Evolutionary conservation across 2,113 vertebrate species (phyloP).

Genomic region (Puma concolor): DNA sequence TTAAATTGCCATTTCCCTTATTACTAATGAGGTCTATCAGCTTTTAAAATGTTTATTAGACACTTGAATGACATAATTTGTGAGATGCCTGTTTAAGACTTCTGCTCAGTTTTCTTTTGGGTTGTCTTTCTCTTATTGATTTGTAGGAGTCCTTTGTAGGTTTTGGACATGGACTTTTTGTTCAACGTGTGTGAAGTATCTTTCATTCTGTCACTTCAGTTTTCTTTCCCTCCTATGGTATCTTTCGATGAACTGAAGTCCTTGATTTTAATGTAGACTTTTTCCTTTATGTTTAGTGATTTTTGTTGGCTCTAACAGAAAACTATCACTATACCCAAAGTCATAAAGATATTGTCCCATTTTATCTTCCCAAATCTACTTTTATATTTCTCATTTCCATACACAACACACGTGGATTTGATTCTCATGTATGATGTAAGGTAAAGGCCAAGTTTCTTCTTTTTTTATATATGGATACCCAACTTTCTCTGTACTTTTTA

Average conservation of each 20-base stretch:
- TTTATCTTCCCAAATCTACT: background rate
- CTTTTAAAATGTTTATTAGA: background rate
- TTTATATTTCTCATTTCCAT: background rate
- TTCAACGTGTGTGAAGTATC: background rate
- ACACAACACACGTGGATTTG: background rate
- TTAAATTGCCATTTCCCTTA: background rate
- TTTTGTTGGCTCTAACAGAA: background rate
- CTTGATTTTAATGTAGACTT: background rate
- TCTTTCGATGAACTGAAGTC: background rate
- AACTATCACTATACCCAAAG: background rate
- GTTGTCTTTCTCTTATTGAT: background rate
- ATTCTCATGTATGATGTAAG: background rate
- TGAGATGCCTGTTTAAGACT: background rate
- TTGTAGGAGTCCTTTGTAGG: background rate
- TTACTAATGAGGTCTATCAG: background rate
- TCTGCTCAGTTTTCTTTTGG: background rate
- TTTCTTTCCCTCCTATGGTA: background rate
- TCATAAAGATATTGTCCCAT: slow-evolving; percentile 5
- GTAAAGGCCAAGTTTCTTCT: background rate
- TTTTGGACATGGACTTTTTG: background rate
- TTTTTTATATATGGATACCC: background rate
- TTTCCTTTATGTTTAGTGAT: background rate
- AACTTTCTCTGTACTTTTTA: background rate
- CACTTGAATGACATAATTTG: background rate
- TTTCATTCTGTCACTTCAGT: background rate